phyloP scores from a whole-genome alignment of 2,113 vertebrate genomes.

The Sialia sialis region DNA sequence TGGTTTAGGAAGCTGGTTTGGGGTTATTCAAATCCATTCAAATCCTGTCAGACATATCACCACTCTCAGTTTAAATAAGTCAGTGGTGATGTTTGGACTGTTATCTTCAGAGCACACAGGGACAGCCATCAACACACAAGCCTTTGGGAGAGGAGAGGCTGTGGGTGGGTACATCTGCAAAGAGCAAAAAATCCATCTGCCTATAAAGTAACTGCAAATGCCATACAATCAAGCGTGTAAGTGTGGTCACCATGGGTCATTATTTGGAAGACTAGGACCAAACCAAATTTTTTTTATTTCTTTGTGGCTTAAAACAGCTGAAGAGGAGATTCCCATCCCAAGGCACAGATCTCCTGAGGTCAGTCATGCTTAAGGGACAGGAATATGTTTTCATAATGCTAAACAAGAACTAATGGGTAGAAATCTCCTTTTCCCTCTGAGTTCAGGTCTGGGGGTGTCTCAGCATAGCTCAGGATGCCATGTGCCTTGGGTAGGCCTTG shows the following conservation, averaged over 20 bases:
- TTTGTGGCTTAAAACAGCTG: neutral
- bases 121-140: rapidly evolving
- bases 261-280: neutral
- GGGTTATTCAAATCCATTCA: neutral
- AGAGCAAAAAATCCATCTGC: neutral
- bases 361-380: neutral
- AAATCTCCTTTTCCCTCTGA: neutral
- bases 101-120: neutral
- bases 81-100: neutral
- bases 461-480: neutral
- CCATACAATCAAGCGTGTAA: neutral
- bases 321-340: neutral
- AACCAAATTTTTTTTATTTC: neutral
- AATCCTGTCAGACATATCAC: neutral
- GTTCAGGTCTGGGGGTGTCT: neutral
- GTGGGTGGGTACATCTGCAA: neutral
- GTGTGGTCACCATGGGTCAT: neutral
- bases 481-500: neutral
- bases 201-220: neutral
- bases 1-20: neutral
- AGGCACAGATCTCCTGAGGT: neutral
- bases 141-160: neutral
- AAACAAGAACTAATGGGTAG: neutral
- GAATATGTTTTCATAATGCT: neutral
- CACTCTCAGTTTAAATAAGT: neutral